A percentile compares a stretch with the other conserved stretches of the same genome.
Conservation (phyloP, 2,888 invertebrate genomes). For the Orchestes rusci region DNA sequence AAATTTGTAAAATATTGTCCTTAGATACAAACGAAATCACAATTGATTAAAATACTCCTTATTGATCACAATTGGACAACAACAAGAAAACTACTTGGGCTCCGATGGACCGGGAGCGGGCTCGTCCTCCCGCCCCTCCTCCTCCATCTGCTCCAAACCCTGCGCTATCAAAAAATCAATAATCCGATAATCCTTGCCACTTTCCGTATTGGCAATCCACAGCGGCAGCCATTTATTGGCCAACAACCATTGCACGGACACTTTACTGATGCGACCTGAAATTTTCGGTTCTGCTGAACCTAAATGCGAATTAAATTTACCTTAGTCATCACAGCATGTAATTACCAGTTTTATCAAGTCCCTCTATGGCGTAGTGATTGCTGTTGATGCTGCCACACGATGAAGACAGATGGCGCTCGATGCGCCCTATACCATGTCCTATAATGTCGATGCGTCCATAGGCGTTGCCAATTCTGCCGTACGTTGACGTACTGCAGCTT, state of each 20-base stretch:
- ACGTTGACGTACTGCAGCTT: constrained; percentile 37
- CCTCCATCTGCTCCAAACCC: constrained; percentile 34
- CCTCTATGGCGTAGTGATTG: constrained; percentile 45
- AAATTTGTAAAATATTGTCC: no score
- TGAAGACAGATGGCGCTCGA: constrained; percentile 55
- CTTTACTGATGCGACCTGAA: constrained; percentile 51
- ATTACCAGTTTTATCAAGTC: constrained; percentile 42
- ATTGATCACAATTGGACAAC: no score
- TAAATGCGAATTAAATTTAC: background rate
- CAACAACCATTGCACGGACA: constrained; percentile 58
- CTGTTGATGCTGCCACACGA: constrained; percentile 55
- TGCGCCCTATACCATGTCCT: constrained; percentile 47
- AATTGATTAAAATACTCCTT: no score
- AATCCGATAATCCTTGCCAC: constrained; percentile 43
- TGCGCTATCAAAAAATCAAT: constrained; percentile 41
- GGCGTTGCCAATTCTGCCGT: constrained; percentile 44
- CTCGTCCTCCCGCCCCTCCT: constrained; percentile 25
- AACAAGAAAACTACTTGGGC: no score
- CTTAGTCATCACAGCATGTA: no score
- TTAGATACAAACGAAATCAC: no score
- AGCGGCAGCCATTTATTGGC: constrained; percentile 60
- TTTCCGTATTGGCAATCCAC: constrained; percentile 52
- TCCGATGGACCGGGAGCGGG: constrained; percentile 55
- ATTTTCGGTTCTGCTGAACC: background rate
- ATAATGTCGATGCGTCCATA: constrained; percentile 52